Evolutionary conservation across 2,113 vertebrate species (phyloP).

Genomic region (Lates calcarifer): DNA sequence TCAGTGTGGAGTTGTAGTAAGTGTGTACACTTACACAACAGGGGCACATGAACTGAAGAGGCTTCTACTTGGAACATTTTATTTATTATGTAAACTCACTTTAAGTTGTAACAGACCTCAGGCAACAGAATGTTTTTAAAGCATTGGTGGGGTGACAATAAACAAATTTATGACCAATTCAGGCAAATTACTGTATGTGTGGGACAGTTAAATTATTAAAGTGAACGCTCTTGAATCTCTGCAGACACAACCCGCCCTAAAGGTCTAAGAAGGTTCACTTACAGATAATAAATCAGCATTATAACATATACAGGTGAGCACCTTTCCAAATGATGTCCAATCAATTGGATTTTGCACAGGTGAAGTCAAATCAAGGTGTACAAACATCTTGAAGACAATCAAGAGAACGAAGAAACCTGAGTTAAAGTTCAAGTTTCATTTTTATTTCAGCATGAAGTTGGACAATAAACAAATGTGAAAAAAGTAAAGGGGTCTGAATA

Average conservation of each 20-base stretch:
- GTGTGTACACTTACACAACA: conserved; percentile 3
- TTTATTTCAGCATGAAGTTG: too few relatives aligned
- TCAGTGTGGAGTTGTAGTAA: neutral
- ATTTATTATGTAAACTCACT: neutral
- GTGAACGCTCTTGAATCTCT: neutral
- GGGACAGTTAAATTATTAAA: neutral
- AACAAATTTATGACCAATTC: neutral
- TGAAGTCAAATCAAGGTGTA: too few relatives aligned
- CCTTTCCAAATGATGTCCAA: too few relatives aligned
- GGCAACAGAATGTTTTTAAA: neutral
- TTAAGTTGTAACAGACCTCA: neutral
- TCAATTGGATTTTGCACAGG: too few relatives aligned
- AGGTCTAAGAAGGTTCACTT: neutral
- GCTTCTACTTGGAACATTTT: neutral
- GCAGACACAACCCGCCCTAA: neutral
- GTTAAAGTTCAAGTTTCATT: too few relatives aligned
- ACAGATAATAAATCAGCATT: too few relatives aligned
- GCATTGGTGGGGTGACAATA: too few relatives aligned
- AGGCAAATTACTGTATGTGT: neutral
- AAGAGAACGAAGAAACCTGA: too few relatives aligned
- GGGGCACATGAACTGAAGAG: conserved; percentile 7
- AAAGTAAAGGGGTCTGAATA: too few relatives aligned
- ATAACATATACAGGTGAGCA: too few relatives aligned
- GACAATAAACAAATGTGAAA: too few relatives aligned
- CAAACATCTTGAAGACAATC: too few relatives aligned